Evolutionary conservation across 2,113 vertebrate genomes (phyloP).

Genomic region (Hyperoodon ampullatus): DNA sequence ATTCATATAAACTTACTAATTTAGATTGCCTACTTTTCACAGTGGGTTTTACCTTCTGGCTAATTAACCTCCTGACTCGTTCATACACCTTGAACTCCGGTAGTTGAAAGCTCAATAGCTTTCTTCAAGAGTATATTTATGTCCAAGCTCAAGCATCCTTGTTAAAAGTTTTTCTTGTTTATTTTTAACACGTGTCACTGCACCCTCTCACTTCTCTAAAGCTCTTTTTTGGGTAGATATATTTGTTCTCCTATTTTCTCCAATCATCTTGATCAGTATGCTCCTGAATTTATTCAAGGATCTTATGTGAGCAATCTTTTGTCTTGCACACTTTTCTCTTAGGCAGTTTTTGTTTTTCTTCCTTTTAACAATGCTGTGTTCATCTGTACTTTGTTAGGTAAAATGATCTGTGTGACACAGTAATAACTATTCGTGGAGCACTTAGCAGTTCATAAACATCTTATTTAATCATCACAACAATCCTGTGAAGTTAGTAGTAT

Average conservation of each 20-base stretch:
- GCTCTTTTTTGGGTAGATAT: not conserved
- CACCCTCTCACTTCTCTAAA: not conserved
- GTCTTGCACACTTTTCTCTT: not conserved
- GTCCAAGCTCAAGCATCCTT: not conserved
- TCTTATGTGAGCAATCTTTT: not conserved
- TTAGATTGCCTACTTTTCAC: not conserved
- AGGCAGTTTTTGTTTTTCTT: not conserved
- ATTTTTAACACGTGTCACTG: not conserved
- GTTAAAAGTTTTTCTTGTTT: not conserved
- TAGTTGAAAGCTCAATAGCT: not conserved
- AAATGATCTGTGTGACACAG: not conserved
- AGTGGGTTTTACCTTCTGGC: not conserved
- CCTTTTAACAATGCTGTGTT: not conserved
- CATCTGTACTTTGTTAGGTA: not conserved
- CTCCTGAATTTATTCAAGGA: not conserved
- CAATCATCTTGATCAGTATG: not conserved
- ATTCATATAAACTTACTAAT: not conserved
- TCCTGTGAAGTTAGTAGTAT: not conserved
- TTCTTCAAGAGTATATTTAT: not conserved
- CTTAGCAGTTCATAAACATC: not conserved
- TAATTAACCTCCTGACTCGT: conserved; percentile 19
- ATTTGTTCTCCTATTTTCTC: not conserved
- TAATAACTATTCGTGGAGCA: not conserved
- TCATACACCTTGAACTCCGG: not conserved
- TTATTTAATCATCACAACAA: not conserved